phyloP scores from a whole-genome alignment of 2,113 vertebrate species.

The Pica pica region DNA sequence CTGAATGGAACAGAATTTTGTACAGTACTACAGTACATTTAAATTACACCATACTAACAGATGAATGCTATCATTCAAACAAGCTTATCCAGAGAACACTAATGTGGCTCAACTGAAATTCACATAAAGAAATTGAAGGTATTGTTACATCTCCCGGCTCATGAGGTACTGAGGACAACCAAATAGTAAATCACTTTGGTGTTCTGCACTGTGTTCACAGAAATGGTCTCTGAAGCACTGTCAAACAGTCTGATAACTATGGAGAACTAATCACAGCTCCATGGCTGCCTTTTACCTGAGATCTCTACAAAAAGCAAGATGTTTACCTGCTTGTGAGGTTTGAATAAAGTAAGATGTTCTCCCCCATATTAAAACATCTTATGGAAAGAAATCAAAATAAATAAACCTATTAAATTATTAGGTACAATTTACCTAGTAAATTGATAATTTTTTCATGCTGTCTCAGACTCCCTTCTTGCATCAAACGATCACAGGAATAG shows the following conservation, averaged over 20 bases:
- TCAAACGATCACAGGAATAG: neutral
- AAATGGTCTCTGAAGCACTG: neutral
- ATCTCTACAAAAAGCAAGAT: neutral
- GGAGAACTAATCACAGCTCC: neutral
- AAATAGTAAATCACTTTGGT: neutral
- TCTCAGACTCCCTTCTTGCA: neutral
- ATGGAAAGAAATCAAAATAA: neutral
- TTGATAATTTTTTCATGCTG: neutral
- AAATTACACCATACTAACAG: neutral
- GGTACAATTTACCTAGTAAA: neutral
- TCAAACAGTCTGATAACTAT: neutral
- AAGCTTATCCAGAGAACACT: neutral
- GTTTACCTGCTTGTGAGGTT: neutral
- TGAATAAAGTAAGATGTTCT: neutral
- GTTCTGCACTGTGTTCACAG: neutral
- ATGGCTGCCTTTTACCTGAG: neutral
- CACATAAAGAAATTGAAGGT: neutral
- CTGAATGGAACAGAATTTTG: constrained; percentile 57
- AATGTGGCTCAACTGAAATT: constrained; percentile 23
- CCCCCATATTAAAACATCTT: neutral
- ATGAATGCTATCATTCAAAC: neutral
- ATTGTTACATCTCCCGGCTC: constrained; percentile 19
- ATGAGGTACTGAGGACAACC: neutral
- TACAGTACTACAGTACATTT: constrained; percentile 10
- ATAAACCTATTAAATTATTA: neutral